Evolutionary conservation across 2,113 vertebrate genomes (phyloP).

Genomic region (human): GRCh38 chr12:104747501-104748000

Average conservation of each 20-base stretch:
- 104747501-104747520: neutral
- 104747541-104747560: neutral
- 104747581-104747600: fast-evolving
- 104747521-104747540: neutral
- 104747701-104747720: neutral
- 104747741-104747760: neutral
- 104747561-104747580: neutral
- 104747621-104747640: neutral
- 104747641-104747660: neutral
- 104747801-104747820: neutral
- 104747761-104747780: neutral
- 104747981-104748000: constrained; percentile 66
- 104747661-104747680: neutral
- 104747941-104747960: constrained; percentile 60
- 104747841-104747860: neutral
- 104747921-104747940: constrained; percentile 58
- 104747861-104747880: neutral
- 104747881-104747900: constrained; percentile 30
- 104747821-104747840: neutral
- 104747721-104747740: neutral
- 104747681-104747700: neutral
- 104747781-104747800: neutral
- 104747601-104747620: neutral
- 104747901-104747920: constrained; percentile 1
- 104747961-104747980: constrained; percentile 52